Conservation (phyloP, 2,888 invertebrate species). For the Cetonia aurata region DNA sequence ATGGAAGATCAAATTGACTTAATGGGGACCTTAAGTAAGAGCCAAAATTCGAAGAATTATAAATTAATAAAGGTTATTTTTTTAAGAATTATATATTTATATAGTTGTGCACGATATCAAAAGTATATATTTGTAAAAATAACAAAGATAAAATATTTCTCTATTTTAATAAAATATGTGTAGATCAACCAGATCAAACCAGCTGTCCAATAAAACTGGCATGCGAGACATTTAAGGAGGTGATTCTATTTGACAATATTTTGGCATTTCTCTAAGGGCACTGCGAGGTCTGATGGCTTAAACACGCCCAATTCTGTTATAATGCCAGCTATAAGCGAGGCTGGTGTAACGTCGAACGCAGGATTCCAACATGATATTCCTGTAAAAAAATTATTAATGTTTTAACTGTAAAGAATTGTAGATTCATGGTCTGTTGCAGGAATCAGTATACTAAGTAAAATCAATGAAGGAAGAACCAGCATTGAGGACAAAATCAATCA, state of each 20-base stretch:
- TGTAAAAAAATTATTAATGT: constrained; percentile 62
- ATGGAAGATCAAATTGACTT: no score
- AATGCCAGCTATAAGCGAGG: constrained; percentile 89
- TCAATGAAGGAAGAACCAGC: background rate
- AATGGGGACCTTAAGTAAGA: no score
- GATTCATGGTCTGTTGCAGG: no score
- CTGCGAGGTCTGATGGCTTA: constrained; percentile 68
- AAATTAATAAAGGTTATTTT: no score
- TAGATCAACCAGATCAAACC: no score
- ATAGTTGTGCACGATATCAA: background rate
- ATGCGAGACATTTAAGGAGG: no score
- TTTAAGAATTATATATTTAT: no score
- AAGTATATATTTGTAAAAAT: constrained; percentile 17
- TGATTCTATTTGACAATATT: background rate
- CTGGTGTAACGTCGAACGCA: constrained; percentile 98
- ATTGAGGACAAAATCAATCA: background rate
- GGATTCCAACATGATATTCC: constrained; percentile 98
- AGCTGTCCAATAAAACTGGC: no score
- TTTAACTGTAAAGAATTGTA: background rate
- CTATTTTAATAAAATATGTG: no score
- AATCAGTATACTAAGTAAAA: no score
- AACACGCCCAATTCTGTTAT: constrained; percentile 95
- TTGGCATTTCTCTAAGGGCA: constrained; percentile 12
- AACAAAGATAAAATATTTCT: constrained; percentile 13
- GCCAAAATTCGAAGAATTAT: no score